Base-by-base conservation (phyloP, 2,888 invertebrate genomes). In the Trachelus tabidus region DNA sequence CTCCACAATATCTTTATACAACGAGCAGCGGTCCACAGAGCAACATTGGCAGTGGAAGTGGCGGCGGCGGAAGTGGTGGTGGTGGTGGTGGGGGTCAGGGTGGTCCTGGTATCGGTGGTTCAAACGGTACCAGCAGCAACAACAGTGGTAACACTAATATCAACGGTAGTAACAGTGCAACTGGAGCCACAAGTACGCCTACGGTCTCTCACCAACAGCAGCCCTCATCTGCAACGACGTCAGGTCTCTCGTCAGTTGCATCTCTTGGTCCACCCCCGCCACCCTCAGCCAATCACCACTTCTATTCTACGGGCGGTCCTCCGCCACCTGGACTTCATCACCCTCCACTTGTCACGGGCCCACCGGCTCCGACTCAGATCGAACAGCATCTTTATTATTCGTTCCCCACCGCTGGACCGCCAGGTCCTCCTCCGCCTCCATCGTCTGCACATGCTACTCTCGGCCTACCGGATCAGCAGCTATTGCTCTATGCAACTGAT, bases 1-100 rank as follows among this genome's bases (percentile, higher is more conserved):
- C 92, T 68, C 89, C 92, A 34, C 93, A 92, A 37, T 93, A 92
- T 83, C 90, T 92, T 83, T 92, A 92, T 84, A 86, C 92, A 73
- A 89, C 92, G 73, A 88, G 92, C 82, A 88, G 91, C 80, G 86
- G 92, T 75, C 92, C 92, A 68, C 85, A 82, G 77, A 87, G 86
- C 69, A 83, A 84, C 68, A 90, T 84, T 80, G 87, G 87, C 73
- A 83, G 84, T 74, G 83, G 84, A 11, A 85, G 80, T 78, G 85
- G 85, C 35, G 82, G 84, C 34, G 87, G 83, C 69, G 85, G 80
- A 31, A 79, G 73, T 33, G 82, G 82, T 76, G 85, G 84, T 30
- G 86, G 77, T 68, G 85, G 80, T 80, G 82, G 83, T 73, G 87
- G 81, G 68, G 83, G 84, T 75, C 89, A 83, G 77, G 81, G 81